Base-by-base conservation (phyloP, 2,888 invertebrate species). In the Parascotia fuliginaria region DNA sequence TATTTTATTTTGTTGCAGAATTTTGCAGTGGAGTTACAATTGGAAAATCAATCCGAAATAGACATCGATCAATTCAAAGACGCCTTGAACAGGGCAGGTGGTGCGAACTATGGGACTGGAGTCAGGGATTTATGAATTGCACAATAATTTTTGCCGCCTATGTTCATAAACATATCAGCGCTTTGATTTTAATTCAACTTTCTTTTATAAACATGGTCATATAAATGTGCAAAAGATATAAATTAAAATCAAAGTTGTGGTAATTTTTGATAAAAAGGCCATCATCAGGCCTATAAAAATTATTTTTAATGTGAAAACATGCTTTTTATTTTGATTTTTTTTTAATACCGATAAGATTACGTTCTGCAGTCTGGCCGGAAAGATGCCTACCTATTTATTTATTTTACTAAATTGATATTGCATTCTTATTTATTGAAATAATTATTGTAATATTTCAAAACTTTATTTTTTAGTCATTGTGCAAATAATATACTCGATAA, bases 51-150 rank as follows among this genome's bases (percentile, higher is more conserved):
- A 75, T 87, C 93, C 29, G 96, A 96, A 75, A 92, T 96, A 82
- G 94, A 94, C 75, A 93, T 95, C 75, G 94, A 95, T 63, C 93
- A 94, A 78, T 95, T 96, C 81, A 94, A 93, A 72, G 94, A 94
- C 47, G 94, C 94, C 54, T 83, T 96, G 72, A 94, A 93, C 71
- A 94, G 94, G 78, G 96, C 96, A 50, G 96, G 96, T 28, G 96
- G 96, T 60, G 96, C 96, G 45, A 96, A 96, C 85, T 96, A 96
- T 75, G 96, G 96, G 41, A 96, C 96, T 38, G 96, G 96, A 33
- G 91, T 95, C 65, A 92, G 95, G 77, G 95, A 95, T 75, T 92
- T 91, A 89, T 93, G 91, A 93, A 87, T 81, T 81, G 67, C 75
- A 75, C 69, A 75, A 65, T 72, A 68, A 68, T 64, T 42, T 48